A percentile compares a stretch with the other conserved stretches of the same genome.
Conservation (phyloP, 2,888 invertebrate genomes). For the Andrena hattorfiana region DNA sequence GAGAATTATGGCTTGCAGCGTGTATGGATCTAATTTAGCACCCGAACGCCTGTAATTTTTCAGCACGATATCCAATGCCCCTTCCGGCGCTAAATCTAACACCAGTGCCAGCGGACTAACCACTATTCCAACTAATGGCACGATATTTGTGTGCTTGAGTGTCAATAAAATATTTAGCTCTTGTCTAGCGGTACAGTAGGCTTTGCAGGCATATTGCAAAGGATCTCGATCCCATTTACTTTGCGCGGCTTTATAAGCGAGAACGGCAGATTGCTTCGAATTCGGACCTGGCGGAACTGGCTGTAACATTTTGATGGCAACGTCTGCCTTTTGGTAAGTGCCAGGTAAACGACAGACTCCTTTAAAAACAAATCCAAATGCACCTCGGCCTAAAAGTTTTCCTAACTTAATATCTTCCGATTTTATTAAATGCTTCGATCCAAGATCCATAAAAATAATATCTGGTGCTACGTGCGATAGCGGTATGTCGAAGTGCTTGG, state of each 20-base stretch:
- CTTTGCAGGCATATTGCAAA: slow-evolving; percentile 96
- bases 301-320: slow-evolving; percentile 98
- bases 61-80: slow-evolving; percentile 94
- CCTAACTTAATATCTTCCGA: slow-evolving; percentile 93
- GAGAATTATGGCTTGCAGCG: slow-evolving; percentile 93
- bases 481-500: slow-evolving; percentile 91
- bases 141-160: slow-evolving; percentile 95
- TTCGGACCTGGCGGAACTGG: slow-evolving; percentile 94
- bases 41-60: slow-evolving; percentile 95
- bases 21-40: slow-evolving; percentile 91
- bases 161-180: slow-evolving; percentile 95
- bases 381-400: slow-evolving; percentile 95
- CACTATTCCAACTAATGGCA: slow-evolving; percentile 96
- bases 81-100: slow-evolving; percentile 96
- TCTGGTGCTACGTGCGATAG: slow-evolving; percentile 96
- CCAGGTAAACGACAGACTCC: slow-evolving; percentile 89
- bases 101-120: slow-evolving; percentile 95
- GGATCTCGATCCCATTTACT: slow-evolving; percentile 98
- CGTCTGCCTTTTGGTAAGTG: slow-evolving; percentile 87
- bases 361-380: slow-evolving; percentile 98
- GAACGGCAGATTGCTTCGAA: slow-evolving; percentile 88
- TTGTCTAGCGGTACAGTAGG: slow-evolving; percentile 98
- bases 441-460: slow-evolving; percentile 95
- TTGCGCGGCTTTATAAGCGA: slow-evolving; percentile 88
- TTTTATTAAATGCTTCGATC: slow-evolving; percentile 92